Percentiles rank a stretch among this genome's conserved stretches.
These are phyloP conservation scores for Calonectris borealis DNA, from an alignment of 2,113 vertebrate species.

Conservation along the genomic window DNA sequence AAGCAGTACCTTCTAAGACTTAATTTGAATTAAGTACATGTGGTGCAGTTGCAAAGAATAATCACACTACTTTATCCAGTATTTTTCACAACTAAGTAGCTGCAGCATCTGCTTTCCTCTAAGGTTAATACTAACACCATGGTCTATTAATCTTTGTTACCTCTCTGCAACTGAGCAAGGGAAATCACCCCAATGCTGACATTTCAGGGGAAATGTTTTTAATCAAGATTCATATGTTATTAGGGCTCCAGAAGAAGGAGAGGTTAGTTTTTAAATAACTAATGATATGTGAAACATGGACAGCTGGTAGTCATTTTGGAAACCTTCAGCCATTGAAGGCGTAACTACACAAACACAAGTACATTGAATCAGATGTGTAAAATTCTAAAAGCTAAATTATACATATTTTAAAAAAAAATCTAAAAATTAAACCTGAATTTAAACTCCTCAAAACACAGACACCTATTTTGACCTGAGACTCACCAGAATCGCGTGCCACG, in stretches of 20 bases:
- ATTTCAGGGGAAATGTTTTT: background rate
- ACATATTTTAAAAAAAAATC: background rate
- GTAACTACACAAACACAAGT: background rate
- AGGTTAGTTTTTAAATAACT: background rate
- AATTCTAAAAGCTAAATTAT: background rate
- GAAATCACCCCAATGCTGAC: background rate
- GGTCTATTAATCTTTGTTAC: background rate
- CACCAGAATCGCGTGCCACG: accelerated
- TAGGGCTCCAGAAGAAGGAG: background rate
- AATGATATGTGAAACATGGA: background rate
- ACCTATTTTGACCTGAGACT: background rate
- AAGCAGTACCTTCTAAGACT: slow-evolving; percentile 19
- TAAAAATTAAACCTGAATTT: background rate
- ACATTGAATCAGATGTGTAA: accelerated
- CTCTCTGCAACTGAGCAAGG: background rate
- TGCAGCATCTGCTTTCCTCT: background rate
- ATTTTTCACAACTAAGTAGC: background rate
- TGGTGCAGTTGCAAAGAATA: slow-evolving; percentile 2
- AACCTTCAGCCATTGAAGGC: background rate
- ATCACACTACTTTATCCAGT: background rate
- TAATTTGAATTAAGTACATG: slow-evolving; percentile 46
- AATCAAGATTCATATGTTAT: background rate
- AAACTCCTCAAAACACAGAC: background rate
- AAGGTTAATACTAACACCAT: background rate
- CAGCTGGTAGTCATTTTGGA: background rate